Percentiles rank a stretch among this genome's conserved stretches.
phyloP scores from a whole-genome alignment of 2,113 vertebrate species.

The Myrmecophaga tridactyla region DNA sequence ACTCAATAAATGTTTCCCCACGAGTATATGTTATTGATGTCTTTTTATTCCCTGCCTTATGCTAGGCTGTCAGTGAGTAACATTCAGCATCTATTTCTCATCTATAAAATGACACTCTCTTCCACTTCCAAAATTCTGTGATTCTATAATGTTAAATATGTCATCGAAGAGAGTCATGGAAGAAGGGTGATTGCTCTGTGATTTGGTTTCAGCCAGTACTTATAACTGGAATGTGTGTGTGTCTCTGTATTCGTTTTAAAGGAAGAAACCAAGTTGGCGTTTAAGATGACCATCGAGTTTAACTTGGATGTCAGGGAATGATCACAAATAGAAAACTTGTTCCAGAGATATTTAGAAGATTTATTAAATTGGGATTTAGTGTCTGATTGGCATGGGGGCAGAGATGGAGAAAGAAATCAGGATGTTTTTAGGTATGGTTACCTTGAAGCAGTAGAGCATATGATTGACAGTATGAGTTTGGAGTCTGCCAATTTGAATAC shows the following conservation, averaged over 20 bases:
- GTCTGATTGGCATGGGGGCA: not conserved
- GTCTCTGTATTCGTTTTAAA: not conserved
- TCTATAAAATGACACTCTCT: not conserved
- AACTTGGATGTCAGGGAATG: not conserved
- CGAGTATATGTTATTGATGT: not conserved
- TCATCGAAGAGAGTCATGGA: not conserved
- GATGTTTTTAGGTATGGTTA: not conserved
- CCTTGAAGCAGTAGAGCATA: not conserved
- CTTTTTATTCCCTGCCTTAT: not conserved
- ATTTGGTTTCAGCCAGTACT: not conserved
- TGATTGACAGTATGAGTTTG: not conserved
- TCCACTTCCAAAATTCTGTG: not conserved
- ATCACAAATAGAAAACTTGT: not conserved
- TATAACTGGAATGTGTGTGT: not conserved
- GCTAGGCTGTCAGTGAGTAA: not conserved
- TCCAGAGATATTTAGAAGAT: not conserved
- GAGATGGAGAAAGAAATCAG: not conserved
- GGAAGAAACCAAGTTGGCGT: not conserved
- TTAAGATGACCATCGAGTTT: not conserved
- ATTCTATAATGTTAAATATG: not conserved
- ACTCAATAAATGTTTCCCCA: not conserved
- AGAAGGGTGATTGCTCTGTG: not conserved
- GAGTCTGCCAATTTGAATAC: not conserved
- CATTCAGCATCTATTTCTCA: not conserved
- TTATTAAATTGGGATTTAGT: conserved; percentile 16